These are phyloP conservation scores for Myotis myotis DNA, from an alignment of 2,797 vertebrate genomes.

Conservation along the genomic window DNA sequence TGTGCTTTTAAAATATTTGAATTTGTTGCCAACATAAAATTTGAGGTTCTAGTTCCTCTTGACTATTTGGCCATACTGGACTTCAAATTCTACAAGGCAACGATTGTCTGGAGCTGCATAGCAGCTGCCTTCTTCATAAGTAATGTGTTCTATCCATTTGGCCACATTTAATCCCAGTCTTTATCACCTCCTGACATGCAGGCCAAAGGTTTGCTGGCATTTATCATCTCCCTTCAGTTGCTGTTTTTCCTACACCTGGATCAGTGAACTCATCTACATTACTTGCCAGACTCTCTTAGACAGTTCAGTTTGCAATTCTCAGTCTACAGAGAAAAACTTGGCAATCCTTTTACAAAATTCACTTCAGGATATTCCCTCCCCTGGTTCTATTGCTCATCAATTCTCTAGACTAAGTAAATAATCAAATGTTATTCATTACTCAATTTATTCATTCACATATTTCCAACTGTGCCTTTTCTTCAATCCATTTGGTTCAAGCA, in stretches of 20 bases:
- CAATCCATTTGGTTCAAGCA: not conserved
- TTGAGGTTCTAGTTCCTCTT: slow-evolving; percentile 34
- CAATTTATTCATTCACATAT: not conserved
- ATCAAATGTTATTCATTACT: not conserved
- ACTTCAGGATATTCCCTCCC: not conserved
- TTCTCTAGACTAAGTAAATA: not conserved
- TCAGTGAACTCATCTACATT: not conserved
- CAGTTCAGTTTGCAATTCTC: not conserved
- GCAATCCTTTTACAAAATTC: not conserved
- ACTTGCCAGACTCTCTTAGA: not conserved
- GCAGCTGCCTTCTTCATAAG: not conserved
- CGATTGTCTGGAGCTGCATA: not conserved
- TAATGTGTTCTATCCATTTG: not conserved
- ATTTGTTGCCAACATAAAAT: slow-evolving; percentile 49
- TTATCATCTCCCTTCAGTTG: not conserved
- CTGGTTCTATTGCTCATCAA: not conserved
- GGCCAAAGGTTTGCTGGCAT: not conserved
- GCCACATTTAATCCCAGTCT: not conserved
- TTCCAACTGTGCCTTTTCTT: not conserved
- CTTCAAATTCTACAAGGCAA: not conserved
- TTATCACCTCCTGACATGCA: not conserved
- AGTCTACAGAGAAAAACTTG: not conserved
- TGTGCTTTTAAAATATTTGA: not conserved
- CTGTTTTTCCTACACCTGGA: not conserved
- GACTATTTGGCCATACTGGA: not conserved